A percentile compares a stretch with the other conserved stretches of the same genome.
These are phyloP conservation scores for Pogonomyrmex californicus DNA, from an alignment of 1,140 invertebrate genomes.

Conservation along the genomic window DNA sequence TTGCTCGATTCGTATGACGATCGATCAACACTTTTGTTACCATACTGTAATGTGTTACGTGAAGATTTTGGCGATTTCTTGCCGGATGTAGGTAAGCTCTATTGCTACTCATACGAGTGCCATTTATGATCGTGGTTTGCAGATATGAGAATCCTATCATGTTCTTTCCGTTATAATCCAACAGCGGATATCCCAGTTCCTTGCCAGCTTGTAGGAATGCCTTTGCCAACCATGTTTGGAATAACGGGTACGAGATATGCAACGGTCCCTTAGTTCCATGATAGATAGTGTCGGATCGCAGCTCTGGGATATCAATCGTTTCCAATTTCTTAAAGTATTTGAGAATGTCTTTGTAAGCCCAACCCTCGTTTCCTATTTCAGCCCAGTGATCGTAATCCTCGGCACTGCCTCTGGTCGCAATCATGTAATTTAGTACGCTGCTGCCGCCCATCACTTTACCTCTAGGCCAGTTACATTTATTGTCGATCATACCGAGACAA, in stretches of 20 bases:
- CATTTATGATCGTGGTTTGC: slow-evolving; percentile 90
- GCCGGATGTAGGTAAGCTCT: slow-evolving; percentile 91
- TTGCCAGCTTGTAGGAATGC: slow-evolving; percentile 90
- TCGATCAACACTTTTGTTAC: slow-evolving; percentile 92
- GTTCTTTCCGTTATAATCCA: slow-evolving; percentile 91
- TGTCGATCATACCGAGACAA: slow-evolving; percentile 85
- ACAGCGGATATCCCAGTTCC: slow-evolving; percentile 89
- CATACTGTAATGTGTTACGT: slow-evolving; percentile 89
- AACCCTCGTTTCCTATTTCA: slow-evolving; percentile 91
- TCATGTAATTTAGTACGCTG: slow-evolving; percentile 96
- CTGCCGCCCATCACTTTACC: slow-evolving; percentile 95
- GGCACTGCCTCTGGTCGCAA: slow-evolving; percentile 93
- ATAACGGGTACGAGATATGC: slow-evolving; percentile 88
- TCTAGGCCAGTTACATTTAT: slow-evolving; percentile 90
- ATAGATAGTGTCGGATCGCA: slow-evolving; percentile 86
- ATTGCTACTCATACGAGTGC: slow-evolving; percentile 91
- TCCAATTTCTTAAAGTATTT: slow-evolving; percentile 95
- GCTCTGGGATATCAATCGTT: slow-evolving; percentile 88
- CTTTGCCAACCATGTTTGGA: slow-evolving; percentile 88
- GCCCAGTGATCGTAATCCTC: slow-evolving; percentile 94
- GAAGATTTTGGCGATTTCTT: slow-evolving; percentile 89
- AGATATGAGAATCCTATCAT: slow-evolving; percentile 90
- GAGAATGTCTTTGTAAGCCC: slow-evolving; percentile 94
- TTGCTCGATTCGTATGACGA: slow-evolving; percentile 87
- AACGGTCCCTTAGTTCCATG: slow-evolving; percentile 89